Percentiles rank a stretch among this genome's conserved stretches.
These are phyloP conservation scores for Neoitamus cyanurus DNA, from an alignment of 2,888 invertebrate species.

Conservation along the genomic window DNA sequence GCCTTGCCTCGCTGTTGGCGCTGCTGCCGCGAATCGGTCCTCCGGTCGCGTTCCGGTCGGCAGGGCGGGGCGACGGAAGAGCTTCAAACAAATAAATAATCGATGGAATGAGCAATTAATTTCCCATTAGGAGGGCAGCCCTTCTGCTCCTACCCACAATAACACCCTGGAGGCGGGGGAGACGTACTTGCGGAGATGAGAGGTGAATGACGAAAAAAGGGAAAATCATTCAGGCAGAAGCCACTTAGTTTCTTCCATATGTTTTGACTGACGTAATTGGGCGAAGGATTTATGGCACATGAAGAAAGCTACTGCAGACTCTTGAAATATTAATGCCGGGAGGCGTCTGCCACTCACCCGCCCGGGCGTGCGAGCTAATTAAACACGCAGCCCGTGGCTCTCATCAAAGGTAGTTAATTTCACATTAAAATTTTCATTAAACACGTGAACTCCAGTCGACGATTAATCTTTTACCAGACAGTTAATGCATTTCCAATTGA, in stretches of 20 bases:
- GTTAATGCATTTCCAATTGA: background rate
- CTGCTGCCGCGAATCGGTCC: background rate
- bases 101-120: constrained; percentile 56
- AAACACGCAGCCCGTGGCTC: constrained; percentile 1
- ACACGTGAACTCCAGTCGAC: background rate
- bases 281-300: constrained; percentile 26
- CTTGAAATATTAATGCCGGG: constrained; percentile 28
- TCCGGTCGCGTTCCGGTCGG: background rate
- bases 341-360: background rate
- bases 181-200: constrained; percentile 13
- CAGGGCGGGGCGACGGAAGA: constrained; percentile 38
- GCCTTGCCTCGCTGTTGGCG: background rate
- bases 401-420: constrained; percentile 16
- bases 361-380: background rate
- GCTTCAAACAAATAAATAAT: constrained; percentile 56
- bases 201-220: constrained; percentile 26
- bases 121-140: constrained; percentile 55
- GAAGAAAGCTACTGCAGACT: constrained; percentile 35
- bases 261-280: constrained; percentile 43
- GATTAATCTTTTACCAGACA: background rate
- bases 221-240: constrained; percentile 34
- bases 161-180: background rate
- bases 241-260: constrained; percentile 41
- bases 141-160: background rate
- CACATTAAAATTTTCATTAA: constrained; percentile 30